phyloP scores from a whole-genome alignment of 1,140 invertebrate genomes.

The Trinorchestia longiramus region DNA sequence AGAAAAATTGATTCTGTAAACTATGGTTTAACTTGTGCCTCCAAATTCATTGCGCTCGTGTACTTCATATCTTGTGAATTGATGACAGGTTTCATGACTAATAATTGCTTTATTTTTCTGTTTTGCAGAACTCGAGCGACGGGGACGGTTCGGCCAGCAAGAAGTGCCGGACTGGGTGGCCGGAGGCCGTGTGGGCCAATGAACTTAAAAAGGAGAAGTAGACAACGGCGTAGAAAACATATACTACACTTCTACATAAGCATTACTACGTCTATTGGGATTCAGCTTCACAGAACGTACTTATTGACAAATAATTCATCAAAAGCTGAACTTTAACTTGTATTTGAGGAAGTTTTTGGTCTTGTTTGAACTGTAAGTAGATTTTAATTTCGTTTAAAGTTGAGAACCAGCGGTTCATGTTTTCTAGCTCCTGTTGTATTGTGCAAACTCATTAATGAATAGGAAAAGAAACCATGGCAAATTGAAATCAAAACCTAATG shows the following conservation, averaged over 20 bases:
- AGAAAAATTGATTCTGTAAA: no score
- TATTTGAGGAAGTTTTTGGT: neutral
- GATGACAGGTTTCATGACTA: neutral
- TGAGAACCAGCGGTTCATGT: neutral
- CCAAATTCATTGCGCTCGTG: no score
- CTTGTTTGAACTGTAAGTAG: neutral
- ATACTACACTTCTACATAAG: neutral
- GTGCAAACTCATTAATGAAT: neutral
- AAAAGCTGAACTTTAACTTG: neutral
- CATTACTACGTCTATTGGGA: neutral
- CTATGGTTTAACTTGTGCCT: no score
- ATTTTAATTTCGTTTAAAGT: neutral
- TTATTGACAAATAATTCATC: neutral
- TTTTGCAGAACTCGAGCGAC: neutral
- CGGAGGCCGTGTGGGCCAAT: slow-evolving; percentile 41
- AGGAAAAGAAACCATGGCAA: neutral
- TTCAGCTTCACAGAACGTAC: neutral
- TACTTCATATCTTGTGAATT: no score
- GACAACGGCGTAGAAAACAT: neutral
- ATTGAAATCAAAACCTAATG: no score
- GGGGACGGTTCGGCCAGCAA: slow-evolving; percentile 40
- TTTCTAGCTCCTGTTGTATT: neutral
- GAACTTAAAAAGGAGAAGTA: slow-evolving; percentile 54
- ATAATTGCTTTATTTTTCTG: neutral
- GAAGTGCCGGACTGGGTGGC: slow-evolving; percentile 56